Evolutionary conservation across 1,140 invertebrate species (phyloP), one percentile per base, ranked within the genome.

Genomic region (Drosophila simulans): DNA sequence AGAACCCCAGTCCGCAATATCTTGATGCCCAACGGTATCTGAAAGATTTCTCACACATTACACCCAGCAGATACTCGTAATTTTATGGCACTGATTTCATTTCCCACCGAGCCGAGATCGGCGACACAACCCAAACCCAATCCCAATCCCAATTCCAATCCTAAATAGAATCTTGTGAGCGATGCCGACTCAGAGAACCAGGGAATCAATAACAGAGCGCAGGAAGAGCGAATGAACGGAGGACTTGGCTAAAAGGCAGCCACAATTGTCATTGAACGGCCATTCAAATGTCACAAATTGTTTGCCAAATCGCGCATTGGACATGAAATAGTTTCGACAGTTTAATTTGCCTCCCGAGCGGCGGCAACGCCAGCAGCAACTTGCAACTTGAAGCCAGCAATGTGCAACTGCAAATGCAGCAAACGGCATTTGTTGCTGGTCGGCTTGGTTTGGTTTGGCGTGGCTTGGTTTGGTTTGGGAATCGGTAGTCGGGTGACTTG

Each of bases 261-360:
- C 76, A 84, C 84, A 89, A 89, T 89, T 89, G 84, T 89, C 88
- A 89, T 77, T 83, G 72, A 66, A 74, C 77, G 83, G 74, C 90
- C 86, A 91, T 91, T 91, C 90, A 91, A 91, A 91, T 91, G 90
- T 91, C 90, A 91, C 90, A 91, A 91, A 91, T 89, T 90, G 90
- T 91, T 91, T 88, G 90, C 74, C 81, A 91, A 91, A 89, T 91
- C 84, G 90, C 90, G 85, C 85, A 89, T 86, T 85, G 85, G 90
- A 91, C 86, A 89, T 91, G 90, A 91, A 90, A 90, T 91, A 91
- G 88, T 85, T 91, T 88, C 90, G 90, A 91, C 90, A 91, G 90
- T 91, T 91, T 91, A 91, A 91, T 91, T 91, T 91, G 90, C 90
- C 90, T 82, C 80, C 66, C 51, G 57, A 78, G 43, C 66, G 81